These are phyloP conservation scores for Microvelia longipes DNA, from an alignment of 1,140 invertebrate species.

Conservation along the genomic window DNA sequence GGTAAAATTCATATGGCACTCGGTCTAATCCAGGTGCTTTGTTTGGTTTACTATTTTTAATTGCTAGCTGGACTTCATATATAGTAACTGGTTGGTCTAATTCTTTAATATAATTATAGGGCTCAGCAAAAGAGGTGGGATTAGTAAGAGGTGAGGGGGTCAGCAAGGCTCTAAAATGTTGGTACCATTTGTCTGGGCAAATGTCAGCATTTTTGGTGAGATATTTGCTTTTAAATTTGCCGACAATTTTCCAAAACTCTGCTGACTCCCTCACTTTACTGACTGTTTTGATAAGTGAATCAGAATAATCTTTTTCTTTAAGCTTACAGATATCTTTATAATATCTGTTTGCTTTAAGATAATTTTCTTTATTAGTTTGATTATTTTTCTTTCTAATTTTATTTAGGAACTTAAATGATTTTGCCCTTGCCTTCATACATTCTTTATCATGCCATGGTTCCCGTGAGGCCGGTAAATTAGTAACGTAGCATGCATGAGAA, in stretches of 20 bases:
- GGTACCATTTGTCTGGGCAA: not conserved
- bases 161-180: not conserved
- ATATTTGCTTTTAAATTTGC: not conserved
- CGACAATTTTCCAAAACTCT: not conserved
- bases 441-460: not conserved
- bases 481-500: not conserved
- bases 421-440: not conserved
- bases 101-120: not conserved
- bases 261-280: not conserved
- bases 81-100: not conserved
- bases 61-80: not conserved
- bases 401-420: not conserved
- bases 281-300: not conserved
- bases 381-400: not conserved
- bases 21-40: slow-evolving; percentile 1
- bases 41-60: not conserved
- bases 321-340: not conserved
- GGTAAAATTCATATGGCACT: slow-evolving; percentile 6
- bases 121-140: not conserved
- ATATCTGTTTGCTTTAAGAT: not conserved
- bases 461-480: not conserved
- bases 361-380: not conserved
- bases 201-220: not conserved
- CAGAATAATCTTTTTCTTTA: not conserved
- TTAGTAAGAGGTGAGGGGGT: not conserved